These are phyloP conservation scores for Loriculus beryllinus DNA, from an alignment of 2,797 vertebrate species.

Conservation along the genomic window DNA sequence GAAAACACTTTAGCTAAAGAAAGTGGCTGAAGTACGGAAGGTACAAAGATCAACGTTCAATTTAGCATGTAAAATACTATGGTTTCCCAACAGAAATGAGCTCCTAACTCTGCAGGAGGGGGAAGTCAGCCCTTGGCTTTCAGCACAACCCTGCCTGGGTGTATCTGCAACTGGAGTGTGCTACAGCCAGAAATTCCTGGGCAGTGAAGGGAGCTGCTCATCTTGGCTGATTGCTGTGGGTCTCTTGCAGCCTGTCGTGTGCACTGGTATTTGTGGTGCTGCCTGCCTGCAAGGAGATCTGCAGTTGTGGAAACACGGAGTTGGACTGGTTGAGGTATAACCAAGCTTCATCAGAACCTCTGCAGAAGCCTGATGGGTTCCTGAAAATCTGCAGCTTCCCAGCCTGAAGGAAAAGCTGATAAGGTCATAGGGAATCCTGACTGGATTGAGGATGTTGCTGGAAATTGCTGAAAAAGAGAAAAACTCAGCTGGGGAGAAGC, in stretches of 20 bases:
- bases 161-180: fast-evolving
- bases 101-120: not conserved
- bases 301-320: not conserved
- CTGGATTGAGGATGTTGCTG: fast-evolving
- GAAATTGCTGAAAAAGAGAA: not conserved
- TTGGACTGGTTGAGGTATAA: fast-evolving
- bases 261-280: not conserved
- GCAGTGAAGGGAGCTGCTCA: not conserved
- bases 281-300: fast-evolving
- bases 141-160: not conserved
- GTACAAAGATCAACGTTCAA: fast-evolving
- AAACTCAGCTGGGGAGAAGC: not conserved
- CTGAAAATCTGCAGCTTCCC: not conserved
- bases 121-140: not conserved
- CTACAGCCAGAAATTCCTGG: not conserved
- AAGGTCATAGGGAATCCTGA: not conserved
- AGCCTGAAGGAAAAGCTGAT: not conserved
- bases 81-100: not conserved
- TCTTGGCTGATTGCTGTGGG: not conserved
- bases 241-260: not conserved
- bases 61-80: fast-evolving
- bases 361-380: fast-evolving
- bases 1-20: not conserved
- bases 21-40: not conserved
- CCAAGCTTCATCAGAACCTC: fast-evolving